phyloP scores from a whole-genome alignment of 2,797 vertebrate species.

The Macropodus opercularis region DNA sequence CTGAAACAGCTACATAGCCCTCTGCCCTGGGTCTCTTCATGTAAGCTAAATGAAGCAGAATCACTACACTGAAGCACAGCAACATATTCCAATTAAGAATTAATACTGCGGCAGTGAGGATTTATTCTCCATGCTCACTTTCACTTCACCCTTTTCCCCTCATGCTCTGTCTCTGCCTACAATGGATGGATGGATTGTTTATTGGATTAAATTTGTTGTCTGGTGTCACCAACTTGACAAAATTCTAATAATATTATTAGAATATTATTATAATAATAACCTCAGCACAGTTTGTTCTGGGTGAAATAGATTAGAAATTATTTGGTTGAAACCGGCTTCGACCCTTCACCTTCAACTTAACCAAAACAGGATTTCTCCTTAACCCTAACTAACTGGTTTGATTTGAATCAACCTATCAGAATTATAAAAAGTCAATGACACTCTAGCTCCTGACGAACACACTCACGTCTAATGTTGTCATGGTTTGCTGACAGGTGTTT shows the following conservation, averaged over 20 bases:
- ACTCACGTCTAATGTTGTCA: neutral
- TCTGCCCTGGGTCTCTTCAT: conserved; percentile 63
- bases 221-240: no score
- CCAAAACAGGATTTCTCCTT: neutral
- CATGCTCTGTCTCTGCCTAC: conserved; percentile 3
- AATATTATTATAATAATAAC: no score
- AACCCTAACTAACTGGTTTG: neutral
- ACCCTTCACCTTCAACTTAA: no score
- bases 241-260: no score
- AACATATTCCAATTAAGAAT: conserved; percentile 75
- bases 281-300: no score
- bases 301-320: no score
- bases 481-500: neutral
- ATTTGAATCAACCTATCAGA: neutral
- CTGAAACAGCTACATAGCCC: conserved; percentile 55
- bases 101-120: conserved; percentile 67
- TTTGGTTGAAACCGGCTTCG: no score
- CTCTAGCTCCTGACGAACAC: neutral
- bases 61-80: conserved; percentile 63
- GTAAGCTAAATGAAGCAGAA: conserved; percentile 72
- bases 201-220: no score
- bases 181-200: no score
- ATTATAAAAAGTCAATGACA: neutral
- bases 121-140: conserved; percentile 53
- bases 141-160: conserved; percentile 19